phyloP scores from a whole-genome alignment of 2,113 vertebrate genomes.

The Plectropomus leopardus region DNA sequence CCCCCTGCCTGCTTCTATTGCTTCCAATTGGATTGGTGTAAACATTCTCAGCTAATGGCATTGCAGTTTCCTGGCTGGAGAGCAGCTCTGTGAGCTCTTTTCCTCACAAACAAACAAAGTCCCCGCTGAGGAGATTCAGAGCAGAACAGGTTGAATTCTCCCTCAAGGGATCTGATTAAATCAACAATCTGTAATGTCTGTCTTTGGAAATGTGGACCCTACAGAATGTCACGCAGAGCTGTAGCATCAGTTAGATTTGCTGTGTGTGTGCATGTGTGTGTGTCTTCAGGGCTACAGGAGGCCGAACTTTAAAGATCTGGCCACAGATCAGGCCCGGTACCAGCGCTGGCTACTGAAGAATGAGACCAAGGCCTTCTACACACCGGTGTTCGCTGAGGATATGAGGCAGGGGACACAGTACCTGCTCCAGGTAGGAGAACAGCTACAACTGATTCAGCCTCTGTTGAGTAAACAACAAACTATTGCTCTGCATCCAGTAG shows the following conservation, averaged over 20 bases:
- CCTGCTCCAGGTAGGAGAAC: slow-evolving; percentile 91
- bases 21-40: slow-evolving; percentile 36
- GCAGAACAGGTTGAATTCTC: background rate
- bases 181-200: background rate
- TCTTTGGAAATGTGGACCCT: background rate
- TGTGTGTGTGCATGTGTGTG: slow-evolving; percentile 26
- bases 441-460: background rate
- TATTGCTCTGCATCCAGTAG: background rate
- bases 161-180: background rate
- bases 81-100: slow-evolving; percentile 8
- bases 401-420: slow-evolving; percentile 94
- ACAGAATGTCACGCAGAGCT: background rate
- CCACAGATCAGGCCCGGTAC: slow-evolving; percentile 90
- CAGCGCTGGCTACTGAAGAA: slow-evolving; percentile 96
- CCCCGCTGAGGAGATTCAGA: slow-evolving; percentile 1
- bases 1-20: slow-evolving; percentile 8
- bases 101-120: slow-evolving; percentile 32
- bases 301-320: slow-evolving; percentile 94
- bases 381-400: slow-evolving; percentile 95
- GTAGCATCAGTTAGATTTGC: background rate
- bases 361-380: slow-evolving; percentile 96
- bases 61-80: slow-evolving; percentile 57
- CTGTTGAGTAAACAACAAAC: background rate
- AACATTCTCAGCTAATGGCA: slow-evolving; percentile 47
- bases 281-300: slow-evolving; percentile 89